Base-by-base conservation (phyloP, 2,113 vertebrate genomes). In the Nansenia antarctica region DNA sequence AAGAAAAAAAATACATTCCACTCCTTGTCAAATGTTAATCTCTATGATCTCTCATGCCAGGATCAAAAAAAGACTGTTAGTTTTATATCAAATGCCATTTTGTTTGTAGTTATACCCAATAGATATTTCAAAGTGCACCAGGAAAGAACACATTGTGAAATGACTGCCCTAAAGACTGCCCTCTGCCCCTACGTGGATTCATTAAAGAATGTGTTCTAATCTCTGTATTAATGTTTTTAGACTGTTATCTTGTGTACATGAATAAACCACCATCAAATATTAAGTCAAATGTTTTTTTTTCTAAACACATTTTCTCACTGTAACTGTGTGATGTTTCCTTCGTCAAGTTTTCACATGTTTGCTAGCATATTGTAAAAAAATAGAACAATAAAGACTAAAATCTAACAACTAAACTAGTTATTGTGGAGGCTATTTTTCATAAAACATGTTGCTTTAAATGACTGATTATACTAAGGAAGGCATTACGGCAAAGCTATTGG, bases 171-270 rank as follows among this genome's bases (percentile, higher is more conserved):
- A 70, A 86, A 82, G 85, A 89, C 86, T 80, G 74, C 74, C 69
- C 73, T 30, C 34, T 68, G 67, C 73, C n/a, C 31, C 58, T 1
- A 12, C 82, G 79, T 85, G 64, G 70, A 83, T 74, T 77, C 78
- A 77, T 69, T 79, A 72, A 58, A 55, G 82, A 72, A 86, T 70
- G 85, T 91, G 87, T 88, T 77, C 89, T 85, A 85, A 85, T 88
- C 81, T 91, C 83, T 89, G 90, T 92, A 88, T 90, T 88, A 82
- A 89, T 90, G 90, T 92, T 91, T 92, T 89, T 92, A 92, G 90
- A 90, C 87, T 90, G 88, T 91, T 91, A 84, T 87, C 85, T 85
- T 86, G 89, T 93, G 89, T 87, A 90, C 85, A 91, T 87, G 86
- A 89, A 85, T 84, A 77, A 85, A 79, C 76, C 76, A 69, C 67